Conservation (phyloP, 2,888 invertebrate species). For the Ormyrus rosae region DNA sequence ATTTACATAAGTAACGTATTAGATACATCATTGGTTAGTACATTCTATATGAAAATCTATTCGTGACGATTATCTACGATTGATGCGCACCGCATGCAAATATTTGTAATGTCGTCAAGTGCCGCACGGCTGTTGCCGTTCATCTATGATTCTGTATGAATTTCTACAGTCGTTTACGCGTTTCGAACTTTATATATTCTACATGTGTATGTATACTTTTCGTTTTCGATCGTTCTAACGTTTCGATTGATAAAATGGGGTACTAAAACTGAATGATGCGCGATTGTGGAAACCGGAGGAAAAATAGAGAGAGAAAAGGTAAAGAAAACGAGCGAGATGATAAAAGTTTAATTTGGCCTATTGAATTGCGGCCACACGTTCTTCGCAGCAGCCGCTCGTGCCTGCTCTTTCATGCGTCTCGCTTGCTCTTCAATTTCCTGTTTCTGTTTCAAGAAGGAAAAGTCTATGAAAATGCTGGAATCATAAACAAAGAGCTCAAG, state of each 20-base stretch:
- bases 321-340: constrained; percentile 17
- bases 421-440: constrained; percentile 81
- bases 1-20: constrained; percentile 42
- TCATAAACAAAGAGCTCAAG: constrained; percentile 59
- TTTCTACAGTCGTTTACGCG: constrained; percentile 32
- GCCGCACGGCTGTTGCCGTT: constrained; percentile 18
- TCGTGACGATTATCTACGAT: constrained; percentile 25
- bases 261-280: neutral
- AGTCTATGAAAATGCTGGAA: constrained; percentile 88
- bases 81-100: constrained; percentile 49
- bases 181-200: neutral
- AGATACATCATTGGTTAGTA: constrained; percentile 45
- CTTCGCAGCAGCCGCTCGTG: constrained; percentile 71
- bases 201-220: constrained; percentile 16
- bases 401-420: constrained; percentile 77
- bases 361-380: constrained; percentile 75
- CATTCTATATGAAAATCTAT: constrained; percentile 24
- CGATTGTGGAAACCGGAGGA: constrained; percentile 1
- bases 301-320: constrained; percentile 25
- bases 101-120: constrained; percentile 15
- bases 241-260: neutral
- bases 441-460: constrained; percentile 88
- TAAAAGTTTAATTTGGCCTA: constrained; percentile 65
- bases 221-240: constrained; percentile 32
- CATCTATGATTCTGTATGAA: neutral